phyloP scores from a whole-genome alignment of 2,797 vertebrate species.

The Darevskia nairensis region DNA sequence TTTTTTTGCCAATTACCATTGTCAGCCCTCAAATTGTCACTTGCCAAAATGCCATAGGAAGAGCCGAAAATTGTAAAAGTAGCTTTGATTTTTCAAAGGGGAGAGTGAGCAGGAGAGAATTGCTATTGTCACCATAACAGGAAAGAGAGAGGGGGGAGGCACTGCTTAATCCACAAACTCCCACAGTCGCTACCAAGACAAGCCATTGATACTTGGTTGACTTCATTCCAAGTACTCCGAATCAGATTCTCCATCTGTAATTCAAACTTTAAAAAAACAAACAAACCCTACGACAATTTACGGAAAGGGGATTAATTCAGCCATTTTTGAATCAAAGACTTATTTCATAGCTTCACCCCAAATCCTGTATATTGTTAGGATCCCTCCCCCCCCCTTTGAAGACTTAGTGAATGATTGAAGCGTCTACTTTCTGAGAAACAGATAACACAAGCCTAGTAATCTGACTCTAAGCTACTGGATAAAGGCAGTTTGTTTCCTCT shows the following conservation, averaged over 20 bases:
- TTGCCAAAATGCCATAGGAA: neutral
- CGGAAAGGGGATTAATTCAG: constrained; percentile 76
- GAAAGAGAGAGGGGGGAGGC: constrained; percentile 9
- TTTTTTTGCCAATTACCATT: neutral
- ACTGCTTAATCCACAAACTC: constrained; percentile 23
- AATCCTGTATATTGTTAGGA: constrained; percentile 80
- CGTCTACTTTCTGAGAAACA: constrained; percentile 92
- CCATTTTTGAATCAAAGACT: constrained; percentile 79
- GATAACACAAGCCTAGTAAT: constrained; percentile 99
- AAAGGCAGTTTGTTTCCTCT: constrained; percentile 99
- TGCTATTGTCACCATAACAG: constrained; percentile 33
- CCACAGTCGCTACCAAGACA: neutral
- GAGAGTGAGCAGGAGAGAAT: constrained; percentile 5
- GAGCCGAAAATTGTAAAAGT: neutral
- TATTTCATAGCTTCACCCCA: constrained; percentile 85
- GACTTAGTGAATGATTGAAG: constrained; percentile 88
- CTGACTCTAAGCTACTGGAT: constrained; percentile 99
- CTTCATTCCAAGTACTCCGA: constrained; percentile 45
- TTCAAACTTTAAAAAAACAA: constrained; percentile 66
- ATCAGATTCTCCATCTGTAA: constrained; percentile 75
- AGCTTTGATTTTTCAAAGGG: constrained; percentile 1
- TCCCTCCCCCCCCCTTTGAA: constrained; percentile 81
- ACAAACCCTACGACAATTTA: constrained; percentile 77
- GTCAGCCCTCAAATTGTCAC: neutral
- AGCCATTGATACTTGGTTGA: constrained; percentile 46